phyloP scores from a whole-genome alignment of 2,797 vertebrate species.

The Scarus forsteni region DNA sequence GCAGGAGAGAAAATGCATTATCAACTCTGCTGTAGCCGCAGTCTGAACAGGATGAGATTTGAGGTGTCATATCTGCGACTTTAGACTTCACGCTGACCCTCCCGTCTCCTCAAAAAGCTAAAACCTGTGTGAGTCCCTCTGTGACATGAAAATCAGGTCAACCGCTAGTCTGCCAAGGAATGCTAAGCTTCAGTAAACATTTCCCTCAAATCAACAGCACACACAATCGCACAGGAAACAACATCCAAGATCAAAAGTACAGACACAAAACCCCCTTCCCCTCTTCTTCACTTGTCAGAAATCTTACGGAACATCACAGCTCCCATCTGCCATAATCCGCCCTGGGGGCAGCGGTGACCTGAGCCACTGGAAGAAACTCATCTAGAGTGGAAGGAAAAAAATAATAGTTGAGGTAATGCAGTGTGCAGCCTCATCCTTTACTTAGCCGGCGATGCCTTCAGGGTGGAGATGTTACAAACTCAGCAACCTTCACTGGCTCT shows the following conservation, averaged over 20 bases:
- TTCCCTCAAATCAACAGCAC: conserved; percentile 28
- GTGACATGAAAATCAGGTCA: conserved; percentile 66
- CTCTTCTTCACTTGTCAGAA: conserved; percentile 45
- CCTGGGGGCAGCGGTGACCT: conserved; percentile 74
- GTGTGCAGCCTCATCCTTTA: conserved; percentile 75
- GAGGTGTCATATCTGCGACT: conserved; percentile 12
- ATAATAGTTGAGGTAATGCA: conserved; percentile 73
- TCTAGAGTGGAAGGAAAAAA: conserved; percentile 57
- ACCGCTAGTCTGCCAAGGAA: conserved; percentile 50
- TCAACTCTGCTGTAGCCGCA: background rate
- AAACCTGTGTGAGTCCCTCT: conserved; percentile 57
- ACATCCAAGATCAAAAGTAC: conserved; percentile 39
- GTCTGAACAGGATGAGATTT: conserved; percentile 6
- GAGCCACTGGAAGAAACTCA: conserved; percentile 74
- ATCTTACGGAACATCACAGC: conserved; percentile 67
- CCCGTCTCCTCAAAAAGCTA: conserved; percentile 47
- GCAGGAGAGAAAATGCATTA: background rate
- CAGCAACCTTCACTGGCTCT: conserved; percentile 64
- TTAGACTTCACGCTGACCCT: conserved; percentile 43
- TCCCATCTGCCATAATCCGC: conserved; percentile 70
- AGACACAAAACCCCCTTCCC: conserved; percentile 22
- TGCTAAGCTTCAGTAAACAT: conserved; percentile 55
- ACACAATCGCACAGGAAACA: conserved; percentile 39
- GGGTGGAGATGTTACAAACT: conserved; percentile 71
- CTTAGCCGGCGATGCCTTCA: conserved; percentile 68